Evolutionary conservation across 2,113 vertebrate species (phyloP).

Genomic region (Pardalotus punctatus): DNA sequence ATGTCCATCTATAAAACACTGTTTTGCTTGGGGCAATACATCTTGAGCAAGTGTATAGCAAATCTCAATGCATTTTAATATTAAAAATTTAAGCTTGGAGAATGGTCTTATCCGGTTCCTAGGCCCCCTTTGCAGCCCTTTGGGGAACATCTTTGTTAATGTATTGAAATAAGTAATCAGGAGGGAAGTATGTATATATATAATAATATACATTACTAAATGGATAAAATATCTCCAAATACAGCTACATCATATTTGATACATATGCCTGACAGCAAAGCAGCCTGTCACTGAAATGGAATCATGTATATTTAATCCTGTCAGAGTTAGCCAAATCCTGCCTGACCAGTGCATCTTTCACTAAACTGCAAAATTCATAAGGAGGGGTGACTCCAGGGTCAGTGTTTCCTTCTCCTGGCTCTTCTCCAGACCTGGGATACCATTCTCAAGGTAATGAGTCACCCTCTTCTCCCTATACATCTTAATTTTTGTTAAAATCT

Average conservation of each 20-base stretch:
- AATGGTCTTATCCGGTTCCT: slow-evolving; percentile 70
- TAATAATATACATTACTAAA: slow-evolving; percentile 53
- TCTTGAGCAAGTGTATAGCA: slow-evolving; percentile 78
- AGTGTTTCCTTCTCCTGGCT: slow-evolving; percentile 20
- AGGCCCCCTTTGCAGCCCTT: slow-evolving; percentile 45
- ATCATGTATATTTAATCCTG: slow-evolving; percentile 55
- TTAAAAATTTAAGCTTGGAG: slow-evolving; percentile 82
- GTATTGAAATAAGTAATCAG: slow-evolving; percentile 42
- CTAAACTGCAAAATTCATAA: slow-evolving; percentile 63
- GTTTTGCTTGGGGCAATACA: slow-evolving; percentile 83
- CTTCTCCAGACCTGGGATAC: neutral
- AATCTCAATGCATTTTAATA: slow-evolving; percentile 81
- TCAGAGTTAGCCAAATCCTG: slow-evolving; percentile 49
- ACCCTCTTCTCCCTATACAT: neutral
- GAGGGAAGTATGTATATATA: neutral
- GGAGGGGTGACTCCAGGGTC: slow-evolving; percentile 31
- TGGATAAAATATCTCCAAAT: slow-evolving; percentile 43
- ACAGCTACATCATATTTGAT: slow-evolving; percentile 9
- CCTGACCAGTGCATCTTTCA: slow-evolving; percentile 56
- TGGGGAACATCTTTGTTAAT: slow-evolving; percentile 34
- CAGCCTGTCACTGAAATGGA: slow-evolving; percentile 33
- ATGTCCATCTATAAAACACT: slow-evolving; percentile 76
- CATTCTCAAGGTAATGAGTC: neutral
- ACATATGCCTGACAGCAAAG: slow-evolving; percentile 24
- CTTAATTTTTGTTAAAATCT: neutral